phyloP scores from a whole-genome alignment of 2,113 vertebrate genomes.

The Plotosus lineatus region DNA sequence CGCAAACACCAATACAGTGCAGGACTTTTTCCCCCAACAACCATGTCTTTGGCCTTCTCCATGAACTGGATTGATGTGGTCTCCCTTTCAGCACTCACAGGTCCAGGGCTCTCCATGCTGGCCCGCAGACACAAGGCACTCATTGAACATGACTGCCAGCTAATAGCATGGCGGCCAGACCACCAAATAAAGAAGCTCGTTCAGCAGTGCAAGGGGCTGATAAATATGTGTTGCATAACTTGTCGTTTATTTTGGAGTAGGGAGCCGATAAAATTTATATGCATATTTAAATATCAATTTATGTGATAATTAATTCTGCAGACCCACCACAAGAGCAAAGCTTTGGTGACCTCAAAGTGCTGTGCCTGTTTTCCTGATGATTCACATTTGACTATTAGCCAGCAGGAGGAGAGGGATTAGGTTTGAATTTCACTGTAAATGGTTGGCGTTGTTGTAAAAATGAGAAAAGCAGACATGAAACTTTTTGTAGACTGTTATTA shows the following conservation, averaged over 20 bases:
- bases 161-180: constrained; percentile 64
- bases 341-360: constrained; percentile 65
- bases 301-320: constrained; percentile 71
- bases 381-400: constrained; percentile 48
- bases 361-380: constrained; percentile 43
- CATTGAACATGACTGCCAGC: constrained; percentile 66
- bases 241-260: constrained; percentile 70
- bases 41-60: constrained; percentile 63
- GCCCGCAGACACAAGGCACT: constrained; percentile 66
- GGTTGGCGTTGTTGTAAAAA: constrained; percentile 58
- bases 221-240: constrained; percentile 66
- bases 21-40: constrained; percentile 20
- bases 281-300: constrained; percentile 74
- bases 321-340: constrained; percentile 71
- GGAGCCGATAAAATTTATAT: constrained; percentile 65
- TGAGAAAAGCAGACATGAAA: constrained; percentile 58
- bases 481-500: constrained; percentile 47
- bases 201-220: constrained; percentile 60
- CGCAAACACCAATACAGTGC: constrained; percentile 59
- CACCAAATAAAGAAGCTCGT: constrained; percentile 69
- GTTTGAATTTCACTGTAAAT: constrained; percentile 48
- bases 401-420: constrained; percentile 48
- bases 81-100: constrained; percentile 48
- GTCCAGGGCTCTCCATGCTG: constrained; percentile 60
- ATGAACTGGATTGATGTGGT: constrained; percentile 69